phyloP scores from a whole-genome alignment of 2,113 vertebrate species.

The Heterotilapia buettikoferi region DNA sequence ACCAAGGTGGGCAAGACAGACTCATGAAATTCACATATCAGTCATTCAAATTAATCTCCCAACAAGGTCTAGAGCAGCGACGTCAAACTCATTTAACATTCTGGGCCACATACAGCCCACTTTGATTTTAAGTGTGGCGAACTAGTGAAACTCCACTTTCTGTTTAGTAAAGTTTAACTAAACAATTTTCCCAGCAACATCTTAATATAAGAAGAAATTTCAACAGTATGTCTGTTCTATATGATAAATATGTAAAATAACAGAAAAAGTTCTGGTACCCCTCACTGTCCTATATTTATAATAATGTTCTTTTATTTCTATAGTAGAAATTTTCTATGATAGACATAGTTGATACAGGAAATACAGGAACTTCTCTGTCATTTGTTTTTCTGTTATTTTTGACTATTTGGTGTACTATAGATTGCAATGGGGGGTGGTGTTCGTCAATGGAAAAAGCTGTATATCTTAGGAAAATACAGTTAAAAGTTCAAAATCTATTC shows the following conservation, averaged over 20 bases:
- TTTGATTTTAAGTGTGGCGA: neutral
- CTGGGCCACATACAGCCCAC: neutral
- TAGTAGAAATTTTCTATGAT: neutral
- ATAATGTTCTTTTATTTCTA: neutral
- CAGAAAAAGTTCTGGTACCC: neutral
- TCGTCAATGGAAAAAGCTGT: neutral
- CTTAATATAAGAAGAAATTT: neutral
- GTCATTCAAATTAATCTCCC: neutral
- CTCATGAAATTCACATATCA: neutral
- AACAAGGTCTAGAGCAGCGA: neutral
- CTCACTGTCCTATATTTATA: neutral
- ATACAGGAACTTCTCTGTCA: neutral
- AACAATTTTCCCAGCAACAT: neutral
- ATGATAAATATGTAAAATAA: neutral
- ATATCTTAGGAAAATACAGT: neutral
- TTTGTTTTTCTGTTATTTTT: neutral
- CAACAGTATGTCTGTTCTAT: neutral
- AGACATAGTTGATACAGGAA: neutral
- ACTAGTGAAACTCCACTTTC: neutral
- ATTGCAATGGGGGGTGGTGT: neutral
- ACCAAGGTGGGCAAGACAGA: constrained; percentile 72
- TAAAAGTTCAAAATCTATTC: neutral
- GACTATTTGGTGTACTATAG: neutral
- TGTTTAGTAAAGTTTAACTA: neutral
- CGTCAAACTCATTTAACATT: neutral